Evolutionary conservation across 2,888 invertebrate genomes (phyloP).

Genomic region (Apamea epomidion): DNA sequence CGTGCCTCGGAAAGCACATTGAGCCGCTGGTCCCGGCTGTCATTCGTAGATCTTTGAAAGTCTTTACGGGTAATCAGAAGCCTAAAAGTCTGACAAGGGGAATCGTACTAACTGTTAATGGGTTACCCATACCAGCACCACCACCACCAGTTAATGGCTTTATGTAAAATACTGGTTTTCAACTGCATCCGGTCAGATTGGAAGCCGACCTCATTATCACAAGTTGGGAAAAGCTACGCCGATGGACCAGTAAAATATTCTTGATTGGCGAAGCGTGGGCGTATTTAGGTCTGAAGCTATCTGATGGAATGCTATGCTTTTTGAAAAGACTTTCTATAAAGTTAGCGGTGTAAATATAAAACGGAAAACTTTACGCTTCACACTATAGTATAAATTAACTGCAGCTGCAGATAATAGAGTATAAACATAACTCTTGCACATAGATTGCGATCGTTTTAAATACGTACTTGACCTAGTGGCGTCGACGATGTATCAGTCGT

Average conservation of each 20-base stretch:
- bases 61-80: neutral
- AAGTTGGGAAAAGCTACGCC: neutral
- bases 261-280: neutral
- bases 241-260: neutral
- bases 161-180: neutral
- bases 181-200: neutral
- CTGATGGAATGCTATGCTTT: neutral
- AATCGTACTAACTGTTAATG: neutral
- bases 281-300: neutral
- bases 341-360: constrained; percentile 1
- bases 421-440: neutral
- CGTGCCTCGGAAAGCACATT: neutral
- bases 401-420: neutral
- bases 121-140: no score
- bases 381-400: neutral
- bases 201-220: neutral
- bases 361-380: neutral
- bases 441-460: neutral
- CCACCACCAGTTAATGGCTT: neutral
- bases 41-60: neutral
- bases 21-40: neutral
- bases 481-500: neutral
- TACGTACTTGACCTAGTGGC: neutral
- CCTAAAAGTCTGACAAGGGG: neutral
- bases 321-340: no score